A percentile compares a stretch with the other conserved stretches of the same genome.
Conservation (phyloP, 30 jellyfish, hydroid and myxozoan species). For the Morbakka virulenta region DNA sequence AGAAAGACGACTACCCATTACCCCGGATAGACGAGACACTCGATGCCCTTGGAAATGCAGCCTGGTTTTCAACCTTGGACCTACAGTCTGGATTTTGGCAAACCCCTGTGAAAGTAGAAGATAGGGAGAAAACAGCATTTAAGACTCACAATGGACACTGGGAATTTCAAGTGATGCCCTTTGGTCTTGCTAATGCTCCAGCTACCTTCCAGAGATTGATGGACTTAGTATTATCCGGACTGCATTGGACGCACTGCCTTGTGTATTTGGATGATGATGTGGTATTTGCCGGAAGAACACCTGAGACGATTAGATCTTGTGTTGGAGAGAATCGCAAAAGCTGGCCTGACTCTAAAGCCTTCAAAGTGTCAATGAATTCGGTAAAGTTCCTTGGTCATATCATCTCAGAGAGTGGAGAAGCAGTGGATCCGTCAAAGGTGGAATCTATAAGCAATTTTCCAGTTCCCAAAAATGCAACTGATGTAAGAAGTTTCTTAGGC, state of each 20-base stretch:
- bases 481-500: conserved; percentile 38
- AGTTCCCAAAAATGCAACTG: conserved; percentile 13
- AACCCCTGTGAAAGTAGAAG: background rate
- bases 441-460: conserved; percentile 16
- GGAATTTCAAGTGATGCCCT: conserved; percentile 1
- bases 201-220: conserved; percentile 50
- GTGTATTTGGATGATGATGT: conserved; percentile 24
- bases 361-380: conserved; percentile 33
- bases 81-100: too few species aligned
- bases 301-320: conserved; percentile 11
- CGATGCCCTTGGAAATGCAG: too few species aligned
- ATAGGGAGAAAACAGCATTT: conserved; percentile 24
- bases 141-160: background rate
- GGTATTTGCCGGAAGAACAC: conserved; percentile 29
- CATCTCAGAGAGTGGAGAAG: conserved; percentile 13
- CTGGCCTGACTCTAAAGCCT: conserved; percentile 41
- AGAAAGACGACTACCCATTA: too few species aligned
- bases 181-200: conserved; percentile 35
- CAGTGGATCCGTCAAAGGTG: conserved; percentile 38
- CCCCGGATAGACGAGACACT: too few species aligned
- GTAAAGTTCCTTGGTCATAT: conserved; percentile 58
- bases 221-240: conserved; percentile 29
- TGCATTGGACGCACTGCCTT: conserved; percentile 35
- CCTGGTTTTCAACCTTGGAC: too few species aligned
- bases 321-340: conserved; percentile 23